These are phyloP conservation scores for Agriopis leucophaearia DNA, from an alignment of 2,888 invertebrate species.

Conservation along the genomic window DNA sequence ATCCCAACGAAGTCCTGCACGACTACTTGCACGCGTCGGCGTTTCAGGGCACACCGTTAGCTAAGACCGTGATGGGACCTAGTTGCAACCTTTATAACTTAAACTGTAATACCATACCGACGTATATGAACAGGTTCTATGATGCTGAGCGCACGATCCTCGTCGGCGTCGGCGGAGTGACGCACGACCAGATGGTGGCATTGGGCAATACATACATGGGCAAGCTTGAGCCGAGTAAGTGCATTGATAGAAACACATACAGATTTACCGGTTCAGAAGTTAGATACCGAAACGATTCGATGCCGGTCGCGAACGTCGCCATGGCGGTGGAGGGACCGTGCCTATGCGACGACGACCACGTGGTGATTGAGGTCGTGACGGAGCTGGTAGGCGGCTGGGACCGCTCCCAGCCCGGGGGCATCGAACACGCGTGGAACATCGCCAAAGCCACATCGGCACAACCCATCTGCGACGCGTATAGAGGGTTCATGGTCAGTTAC, in stretches of 20 bases:
- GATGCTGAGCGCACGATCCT: conserved; percentile 96
- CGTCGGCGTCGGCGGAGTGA: conserved; percentile 96
- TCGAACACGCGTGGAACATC: conserved; percentile 92
- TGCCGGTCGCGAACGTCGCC: conserved; percentile 96
- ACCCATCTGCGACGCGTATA: conserved; percentile 94
- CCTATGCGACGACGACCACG: conserved; percentile 95
- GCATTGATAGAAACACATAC: conserved; percentile 75
- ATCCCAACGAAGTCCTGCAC: conserved; percentile 59
- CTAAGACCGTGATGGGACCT: conserved; percentile 85
- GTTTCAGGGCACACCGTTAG: conserved; percentile 78
- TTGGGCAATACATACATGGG: conserved; percentile 91
- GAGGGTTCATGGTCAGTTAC: conserved; percentile 98
- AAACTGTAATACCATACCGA: conserved; percentile 89
- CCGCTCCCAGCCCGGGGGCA: conserved; percentile 94
- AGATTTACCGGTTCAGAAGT: conserved; percentile 96
- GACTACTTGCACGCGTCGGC: conserved; percentile 79
- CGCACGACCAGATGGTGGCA: conserved; percentile 92
- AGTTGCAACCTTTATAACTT: conserved; percentile 88
- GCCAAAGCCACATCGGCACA: conserved; percentile 90
- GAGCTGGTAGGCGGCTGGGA: conserved; percentile 96
- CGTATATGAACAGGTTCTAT: conserved; percentile 94
- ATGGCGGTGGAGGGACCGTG: conserved; percentile 97
- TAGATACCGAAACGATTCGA: conserved; percentile 94
- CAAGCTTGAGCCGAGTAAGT: conserved; percentile 87
- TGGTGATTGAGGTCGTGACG: conserved; percentile 97